Evolutionary conservation across 2,888 invertebrate species (phyloP).

Genomic region (Oscheius onirici): DNA sequence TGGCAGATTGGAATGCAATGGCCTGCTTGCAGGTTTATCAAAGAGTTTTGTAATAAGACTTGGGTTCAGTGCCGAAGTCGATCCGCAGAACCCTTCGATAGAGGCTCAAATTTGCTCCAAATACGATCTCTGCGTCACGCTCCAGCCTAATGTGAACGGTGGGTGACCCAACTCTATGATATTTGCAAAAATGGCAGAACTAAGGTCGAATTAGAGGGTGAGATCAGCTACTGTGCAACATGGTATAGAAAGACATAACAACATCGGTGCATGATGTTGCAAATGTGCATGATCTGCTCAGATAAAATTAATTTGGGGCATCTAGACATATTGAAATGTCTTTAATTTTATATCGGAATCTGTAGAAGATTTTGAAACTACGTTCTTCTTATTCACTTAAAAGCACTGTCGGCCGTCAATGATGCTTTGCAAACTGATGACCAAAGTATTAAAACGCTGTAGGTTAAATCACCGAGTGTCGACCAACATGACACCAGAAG

Average conservation of each 20-base stretch:
- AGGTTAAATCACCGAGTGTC: no score
- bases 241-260: background rate
- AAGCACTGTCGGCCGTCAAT: no score
- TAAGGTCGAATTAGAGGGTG: background rate
- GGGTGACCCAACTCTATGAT: background rate
- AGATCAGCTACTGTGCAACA: background rate
- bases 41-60: background rate
- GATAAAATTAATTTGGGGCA: no score
- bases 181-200: background rate
- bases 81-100: constrained; percentile 36
- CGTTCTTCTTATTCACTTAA: no score
- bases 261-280: background rate
- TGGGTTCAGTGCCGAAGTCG: constrained; percentile 35
- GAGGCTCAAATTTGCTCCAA: constrained; percentile 52
- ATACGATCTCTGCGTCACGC: constrained; percentile 45
- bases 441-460: no score
- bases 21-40: constrained; percentile 39
- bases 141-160: constrained; percentile 49
- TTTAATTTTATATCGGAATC: no score
- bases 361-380: no score
- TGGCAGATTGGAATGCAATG: constrained; percentile 46
- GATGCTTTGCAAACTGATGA: no score
- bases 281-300: background rate
- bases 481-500: no score
- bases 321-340: no score